Base-by-base conservation (phyloP, 2,113 vertebrate genomes). In the Phodopus roborovskii region DNA sequence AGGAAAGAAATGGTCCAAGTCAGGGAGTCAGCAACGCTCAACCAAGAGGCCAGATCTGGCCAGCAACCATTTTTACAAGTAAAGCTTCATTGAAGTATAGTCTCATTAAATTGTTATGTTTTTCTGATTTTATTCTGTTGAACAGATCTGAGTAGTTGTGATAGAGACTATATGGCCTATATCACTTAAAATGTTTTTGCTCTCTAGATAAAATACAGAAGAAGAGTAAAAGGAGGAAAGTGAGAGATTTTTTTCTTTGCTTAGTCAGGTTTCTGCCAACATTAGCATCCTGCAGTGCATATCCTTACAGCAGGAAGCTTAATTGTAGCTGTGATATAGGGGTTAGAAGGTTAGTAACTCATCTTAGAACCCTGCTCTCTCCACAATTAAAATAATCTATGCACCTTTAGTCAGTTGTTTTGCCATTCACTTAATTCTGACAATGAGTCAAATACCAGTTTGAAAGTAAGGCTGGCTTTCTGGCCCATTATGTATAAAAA, bases 401-500 rank as follows among this genome's bases (percentile, higher is more conserved):
- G 88, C 24, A 86, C 92, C 60, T 96, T 95, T 74, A 90, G 64
- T 82, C 24, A 22, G 77, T 86, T 68, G 88, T 96, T 96, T 90
- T 95, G 88, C 95, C 93, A 96, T 88, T 94, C 96, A 95, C 95
- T 81, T 95, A 82, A 95, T 95, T 92, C 90, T 97, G 90, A 96
- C 53, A 95, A 97, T 89, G 92, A 97, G 95, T 90, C 96, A 97
- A 97, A 97, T 81, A 97, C 93, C 93, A 92, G 85, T 97, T 87
- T 91, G 77, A 90, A 97, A 98, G 97, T 95, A 97, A 97, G 97
- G 81, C 90, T 83, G 90, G 85, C 97, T 97, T 97, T 97, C 95
- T 97, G 66, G 88, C 60, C 90, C n/a, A 50, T 94, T 85, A 78
- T 94, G 96, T 96, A 96, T 96, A 81, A 98, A 97, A 97, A 97